phyloP scores from a whole-genome alignment of 2,797 vertebrate species.

The Cottoperca gobio region DNA sequence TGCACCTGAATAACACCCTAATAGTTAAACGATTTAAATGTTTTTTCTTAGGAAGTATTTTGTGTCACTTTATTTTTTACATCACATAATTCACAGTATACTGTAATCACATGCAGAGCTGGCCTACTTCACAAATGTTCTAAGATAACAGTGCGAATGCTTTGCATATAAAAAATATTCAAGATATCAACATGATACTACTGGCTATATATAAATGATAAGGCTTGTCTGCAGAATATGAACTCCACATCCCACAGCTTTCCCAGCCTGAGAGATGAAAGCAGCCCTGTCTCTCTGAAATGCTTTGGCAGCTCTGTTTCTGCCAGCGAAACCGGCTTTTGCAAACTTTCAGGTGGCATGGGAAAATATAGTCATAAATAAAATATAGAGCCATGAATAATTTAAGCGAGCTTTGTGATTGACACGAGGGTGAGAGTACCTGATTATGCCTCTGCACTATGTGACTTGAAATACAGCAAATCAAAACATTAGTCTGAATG shows the following conservation, averaged over 20 bases:
- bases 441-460: conserved; percentile 79
- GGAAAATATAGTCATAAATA: conserved; percentile 88
- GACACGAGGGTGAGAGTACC: conserved; percentile 81
- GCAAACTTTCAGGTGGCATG: conserved; percentile 84
- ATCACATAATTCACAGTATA: conserved; percentile 33
- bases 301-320: conserved; percentile 81
- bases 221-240: conserved; percentile 79
- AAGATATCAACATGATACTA: conserved; percentile 76
- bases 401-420: conserved; percentile 85
- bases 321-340: conserved; percentile 78
- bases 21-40: no score
- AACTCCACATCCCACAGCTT: conserved; percentile 79
- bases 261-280: conserved; percentile 84
- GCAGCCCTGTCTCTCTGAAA: conserved; percentile 79
- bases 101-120: conserved; percentile 57
- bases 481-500: conserved; percentile 71
- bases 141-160: conserved; percentile 70
- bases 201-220: conserved; percentile 85
- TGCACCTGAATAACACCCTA: no score
- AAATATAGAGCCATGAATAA: conserved; percentile 86
- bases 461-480: conserved; percentile 81
- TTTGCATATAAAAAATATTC: conserved; percentile 77
- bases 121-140: conserved; percentile 66
- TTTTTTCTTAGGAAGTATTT: conserved; percentile 18
- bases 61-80: conserved; percentile 14